Evolutionary conservation across 2,888 invertebrate species (phyloP), one percentile per base, ranked within the genome.

Genomic region (Agelastica alni): DNA sequence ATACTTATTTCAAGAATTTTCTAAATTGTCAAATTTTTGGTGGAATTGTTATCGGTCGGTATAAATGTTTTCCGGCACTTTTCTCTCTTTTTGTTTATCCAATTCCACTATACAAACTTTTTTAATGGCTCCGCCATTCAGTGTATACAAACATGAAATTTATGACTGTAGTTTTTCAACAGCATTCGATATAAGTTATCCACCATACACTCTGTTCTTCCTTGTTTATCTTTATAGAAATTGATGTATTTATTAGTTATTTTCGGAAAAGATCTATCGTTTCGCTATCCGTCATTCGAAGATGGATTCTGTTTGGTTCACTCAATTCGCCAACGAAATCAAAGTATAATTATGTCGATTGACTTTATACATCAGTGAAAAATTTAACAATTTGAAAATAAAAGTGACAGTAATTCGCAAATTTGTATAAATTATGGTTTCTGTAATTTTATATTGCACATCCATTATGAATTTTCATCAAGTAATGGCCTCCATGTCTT

Each of bases 211-310:
- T 41, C 18, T 48, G 36, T 30, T 20, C 1, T 34, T 32, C 17
- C 37, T 53, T 43, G 43, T 53, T 43, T 48, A 53, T 53, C 42
- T 44, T 28, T 41, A 43, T 34, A 13, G 43, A 43, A 48, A 48
- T 43, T 53, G 53, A 53, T 53, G 28, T 43, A 53, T 53, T 53
- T 48, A 48, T 53, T 53, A 53, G 48, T 53, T 53, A 53, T 48
- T 48, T 43, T 37, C 36, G 17, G 36, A 28, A 30, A 37, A 53
- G 42, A 49, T 49, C 31, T 30, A 48, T 31, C 14, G 20, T 12
- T 18, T 17, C 37, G 16, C 26, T 20, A 36, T 17, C 36, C 42
- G 31, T 37, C 42, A 47, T 26, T 22, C 14, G 12, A 43, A 48
- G 30, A 53, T 53, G 47, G 43, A 48, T 48, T 30, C 43, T 34